Evolutionary conservation across 2,888 invertebrate species (phyloP).

Genomic region (Amblyjoppa proteus): DNA sequence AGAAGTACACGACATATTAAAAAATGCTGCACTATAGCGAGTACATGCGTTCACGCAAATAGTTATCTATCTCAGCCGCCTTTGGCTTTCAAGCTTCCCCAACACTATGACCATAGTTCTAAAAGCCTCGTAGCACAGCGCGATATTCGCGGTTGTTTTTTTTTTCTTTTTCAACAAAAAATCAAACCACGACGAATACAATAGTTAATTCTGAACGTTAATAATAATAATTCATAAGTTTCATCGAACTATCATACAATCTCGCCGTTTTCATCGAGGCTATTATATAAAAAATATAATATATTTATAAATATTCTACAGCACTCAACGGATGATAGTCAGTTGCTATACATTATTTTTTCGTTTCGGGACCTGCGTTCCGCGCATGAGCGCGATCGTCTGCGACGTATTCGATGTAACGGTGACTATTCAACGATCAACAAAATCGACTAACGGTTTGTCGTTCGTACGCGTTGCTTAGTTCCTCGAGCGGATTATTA

Average conservation of each 20-base stretch:
- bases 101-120: not conserved
- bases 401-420: not conserved
- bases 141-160: not conserved
- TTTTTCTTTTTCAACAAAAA: not conserved
- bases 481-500: not conserved
- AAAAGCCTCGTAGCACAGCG: slow-evolving; percentile 2
- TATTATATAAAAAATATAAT: slow-evolving; percentile 65
- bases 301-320: slow-evolving; percentile 65
- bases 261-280: slow-evolving; percentile 16
- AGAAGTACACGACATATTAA: not conserved
- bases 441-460: not conserved
- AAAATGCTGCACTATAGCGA: slow-evolving; percentile 27
- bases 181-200: slow-evolving; percentile 5
- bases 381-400: not conserved
- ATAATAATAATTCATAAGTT: slow-evolving; percentile 39
- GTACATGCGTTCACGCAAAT: not conserved
- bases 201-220: slow-evolving; percentile 17
- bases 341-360: not conserved
- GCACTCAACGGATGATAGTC: slow-evolving; percentile 40
- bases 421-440: slow-evolving; percentile 15
- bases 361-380: not conserved
- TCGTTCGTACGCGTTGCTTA: not conserved
- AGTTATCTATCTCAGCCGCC: not conserved
- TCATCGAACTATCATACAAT: slow-evolving; percentile 54
- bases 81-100: not conserved